A percentile compares a stretch with the other conserved stretches of the same genome.
Conservation (phyloP, 2,888 invertebrate genomes). For the Uropetala carovei region DNA sequence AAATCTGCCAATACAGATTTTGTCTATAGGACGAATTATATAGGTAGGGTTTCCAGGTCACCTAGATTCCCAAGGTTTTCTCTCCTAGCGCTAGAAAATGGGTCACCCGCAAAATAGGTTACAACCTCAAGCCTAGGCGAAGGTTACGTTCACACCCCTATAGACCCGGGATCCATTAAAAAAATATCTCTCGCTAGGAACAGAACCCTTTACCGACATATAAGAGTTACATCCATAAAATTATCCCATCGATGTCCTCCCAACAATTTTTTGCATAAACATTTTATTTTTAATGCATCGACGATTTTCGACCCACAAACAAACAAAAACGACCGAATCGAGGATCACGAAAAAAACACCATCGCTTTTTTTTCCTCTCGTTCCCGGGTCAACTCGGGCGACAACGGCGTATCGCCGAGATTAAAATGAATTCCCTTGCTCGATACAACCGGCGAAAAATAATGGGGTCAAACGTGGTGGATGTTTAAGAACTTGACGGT, state of each 20-base stretch:
- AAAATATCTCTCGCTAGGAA: background rate
- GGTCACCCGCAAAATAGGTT: slow-evolving; percentile 28
- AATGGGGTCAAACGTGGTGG: slow-evolving; percentile 31
- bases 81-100: slow-evolving; percentile 20
- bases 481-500: slow-evolving; percentile 28
- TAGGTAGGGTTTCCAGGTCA: slow-evolving; percentile 16
- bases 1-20: background rate
- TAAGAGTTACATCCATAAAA: background rate
- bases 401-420: background rate
- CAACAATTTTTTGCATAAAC: background rate
- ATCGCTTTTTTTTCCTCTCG: background rate
- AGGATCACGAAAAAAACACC: background rate
- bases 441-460: slow-evolving; percentile 13
- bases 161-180: background rate
- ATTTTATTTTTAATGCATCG: background rate
- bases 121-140: slow-evolving; percentile 32
- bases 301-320: background rate
- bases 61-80: slow-evolving; percentile 9
- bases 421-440: slow-evolving; percentile 19
- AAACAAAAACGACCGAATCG: background rate
- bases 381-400: background rate
- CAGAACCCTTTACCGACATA: background rate
- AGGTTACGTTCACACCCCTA: background rate
- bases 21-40: background rate
- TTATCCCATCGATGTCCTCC: background rate